Conservation (phyloP, 2,888 invertebrate genomes). For the Dryococelus australis region DNA sequence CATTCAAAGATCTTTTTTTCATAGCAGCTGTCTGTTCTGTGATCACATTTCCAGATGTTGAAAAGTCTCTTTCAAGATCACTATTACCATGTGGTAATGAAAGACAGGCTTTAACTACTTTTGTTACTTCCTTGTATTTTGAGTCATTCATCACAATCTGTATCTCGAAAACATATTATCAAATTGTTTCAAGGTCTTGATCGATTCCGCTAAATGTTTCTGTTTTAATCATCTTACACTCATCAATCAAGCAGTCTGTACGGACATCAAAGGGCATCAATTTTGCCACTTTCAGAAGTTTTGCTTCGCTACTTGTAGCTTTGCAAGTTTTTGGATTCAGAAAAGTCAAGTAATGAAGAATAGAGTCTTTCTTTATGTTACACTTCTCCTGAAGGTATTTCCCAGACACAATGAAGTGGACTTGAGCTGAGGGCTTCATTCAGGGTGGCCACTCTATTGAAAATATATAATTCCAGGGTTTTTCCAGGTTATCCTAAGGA, state of each 20-base stretch:
- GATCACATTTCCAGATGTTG: conserved; percentile 22
- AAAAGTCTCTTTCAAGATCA: conserved; percentile 13
- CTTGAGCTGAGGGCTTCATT: conserved; percentile 17
- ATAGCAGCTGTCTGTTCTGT: conserved; percentile 23
- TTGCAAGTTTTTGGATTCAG: not conserved
- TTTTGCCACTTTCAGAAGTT: not conserved
- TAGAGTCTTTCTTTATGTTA: not conserved
- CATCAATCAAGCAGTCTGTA: conserved; percentile 20
- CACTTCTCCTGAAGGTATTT: conserved; percentile 22
- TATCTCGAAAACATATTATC: not conserved
- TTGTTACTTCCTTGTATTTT: conserved; percentile 23
- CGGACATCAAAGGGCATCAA: conserved; percentile 13
- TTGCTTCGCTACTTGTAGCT: not conserved
- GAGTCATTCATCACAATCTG: not conserved
- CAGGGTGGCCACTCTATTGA: no score
- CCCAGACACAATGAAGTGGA: conserved; percentile 12
- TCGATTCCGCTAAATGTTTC: not conserved
- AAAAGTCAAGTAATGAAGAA: conserved; percentile 19
- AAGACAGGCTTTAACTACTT: not conserved
- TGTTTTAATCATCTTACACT: not conserved
- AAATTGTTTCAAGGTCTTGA: conserved; percentile 17
- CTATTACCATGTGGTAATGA: conserved; percentile 23
- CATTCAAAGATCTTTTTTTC: conserved; percentile 12
- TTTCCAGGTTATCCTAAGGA: no score
- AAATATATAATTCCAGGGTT: no score